These are phyloP conservation scores for Eilema griseolum DNA, from an alignment of 2,888 invertebrate species.

Conservation along the genomic window DNA sequence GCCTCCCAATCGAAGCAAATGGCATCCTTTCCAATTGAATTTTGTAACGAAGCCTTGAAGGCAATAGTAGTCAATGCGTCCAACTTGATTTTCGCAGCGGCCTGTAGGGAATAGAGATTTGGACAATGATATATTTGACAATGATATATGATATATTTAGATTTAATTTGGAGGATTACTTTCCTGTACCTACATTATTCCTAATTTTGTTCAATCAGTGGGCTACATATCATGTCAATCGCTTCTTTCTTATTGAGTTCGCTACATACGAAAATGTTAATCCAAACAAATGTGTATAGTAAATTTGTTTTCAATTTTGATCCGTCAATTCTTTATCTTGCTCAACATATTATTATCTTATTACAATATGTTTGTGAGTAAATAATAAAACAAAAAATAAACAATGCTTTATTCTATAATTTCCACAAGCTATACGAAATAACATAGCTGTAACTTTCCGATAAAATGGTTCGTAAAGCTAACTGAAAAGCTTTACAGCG, in stretches of 20 bases:
- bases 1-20: conserved; percentile 60
- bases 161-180: conserved; percentile 11
- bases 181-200: background rate
- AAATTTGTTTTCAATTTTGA: background rate
- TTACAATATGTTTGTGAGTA: no score
- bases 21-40: conserved; percentile 63
- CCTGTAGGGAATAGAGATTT: conserved; percentile 47
- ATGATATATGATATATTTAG: conserved; percentile 34
- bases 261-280: background rate
- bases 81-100: conserved; percentile 57
- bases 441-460: conserved; percentile 11
- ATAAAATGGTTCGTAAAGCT: conserved; percentile 23
- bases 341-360: background rate
- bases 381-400: no score
- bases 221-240: background rate
- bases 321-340: background rate
- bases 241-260: background rate
- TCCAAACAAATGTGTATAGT: background rate
- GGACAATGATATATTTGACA: conserved; percentile 47
- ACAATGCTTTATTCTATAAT: no score
- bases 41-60: conserved; percentile 63
- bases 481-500: conserved; percentile 39
- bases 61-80: conserved; percentile 53
- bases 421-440: no score
- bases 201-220: background rate